Evolutionary conservation across 2,888 invertebrate genomes (phyloP), one percentile per base, ranked within the genome.

Genomic region (Rhyacophila evoluta): DNA sequence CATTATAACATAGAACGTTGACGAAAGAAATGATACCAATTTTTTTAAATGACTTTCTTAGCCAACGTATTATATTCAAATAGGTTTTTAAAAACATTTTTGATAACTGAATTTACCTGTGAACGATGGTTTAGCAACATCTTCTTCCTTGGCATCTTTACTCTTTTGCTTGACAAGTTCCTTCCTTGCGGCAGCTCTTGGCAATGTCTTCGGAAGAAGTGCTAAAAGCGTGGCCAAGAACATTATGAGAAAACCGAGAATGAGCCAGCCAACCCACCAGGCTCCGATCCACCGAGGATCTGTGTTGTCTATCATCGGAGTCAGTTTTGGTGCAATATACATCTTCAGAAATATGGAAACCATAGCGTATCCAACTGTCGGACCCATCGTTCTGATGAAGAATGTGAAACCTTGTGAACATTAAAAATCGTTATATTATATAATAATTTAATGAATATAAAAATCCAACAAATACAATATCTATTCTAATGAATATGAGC

Each of bases 211-310:
- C 0, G 94, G 94, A 83, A 94, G 94, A 78, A 94, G 87, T 0
- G 92, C 92, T 15, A 94, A 85, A 1, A 94, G 87, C 11, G 91
- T 88, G 0, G 93, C 92, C 8, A 92, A 91, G 5, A 92, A 81
- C 55, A 92, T 88, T 15, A 93, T 87, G 1, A 92, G 85, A 0
- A 89, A 85, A 11, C 91, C 92, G 55, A 94, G 86, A 12, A 94
- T 89, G 25, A 94, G 87, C 92, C 94, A 94, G 0, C 94, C 94
- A 69, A 94, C 84, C 95, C 95, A 95, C 95, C 95, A 95, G n/a
- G 95, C 95, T 0, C 95, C 95, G 67, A 95, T 86, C 95, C 95
- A 95, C 82, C 94, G 89, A 0, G 94, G 94, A 87, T 95, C 94
- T 76, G 89, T 88, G 79, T 89, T 91, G 15, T 89, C 90, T 79